phyloP scores from a whole-genome alignment of 2,797 vertebrate species.

The Protonibea diacanthus region DNA sequence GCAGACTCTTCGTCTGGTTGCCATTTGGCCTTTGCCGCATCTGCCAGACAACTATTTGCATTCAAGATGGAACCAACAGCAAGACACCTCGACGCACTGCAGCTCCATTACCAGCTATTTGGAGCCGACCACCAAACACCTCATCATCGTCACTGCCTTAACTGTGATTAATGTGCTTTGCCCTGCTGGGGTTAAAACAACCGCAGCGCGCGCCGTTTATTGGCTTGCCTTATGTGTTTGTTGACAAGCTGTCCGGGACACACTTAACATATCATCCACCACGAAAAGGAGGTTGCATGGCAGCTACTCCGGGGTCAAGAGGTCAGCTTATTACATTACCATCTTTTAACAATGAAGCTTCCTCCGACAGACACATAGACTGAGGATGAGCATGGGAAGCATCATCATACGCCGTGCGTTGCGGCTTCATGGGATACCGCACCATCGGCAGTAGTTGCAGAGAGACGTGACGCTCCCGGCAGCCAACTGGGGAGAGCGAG shows the following conservation, averaged over 20 bases:
- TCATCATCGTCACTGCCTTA: conserved; percentile 77
- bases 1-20: neutral
- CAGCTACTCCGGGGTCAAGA: conserved; percentile 65
- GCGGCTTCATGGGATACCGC: conserved; percentile 71
- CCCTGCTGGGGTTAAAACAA: conserved; percentile 82
- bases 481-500: conserved; percentile 49
- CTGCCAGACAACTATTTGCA: conserved; percentile 35
- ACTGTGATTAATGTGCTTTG: conserved; percentile 81
- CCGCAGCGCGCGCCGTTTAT: conserved; percentile 73
- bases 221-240: conserved; percentile 79
- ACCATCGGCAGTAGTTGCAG: conserved; percentile 45
- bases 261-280: conserved; percentile 84
- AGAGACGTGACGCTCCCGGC: conserved; percentile 66
- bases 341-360: conserved; percentile 81
- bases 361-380: conserved; percentile 63
- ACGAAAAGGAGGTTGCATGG: conserved; percentile 59
- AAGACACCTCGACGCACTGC: conserved; percentile 49
- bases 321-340: conserved; percentile 84
- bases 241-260: conserved; percentile 83
- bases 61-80: conserved; percentile 31
- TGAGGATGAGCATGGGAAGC: conserved; percentile 40
- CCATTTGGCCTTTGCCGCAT: conserved; percentile 9
- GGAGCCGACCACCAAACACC: conserved; percentile 79
- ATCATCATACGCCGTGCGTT: conserved; percentile 29
- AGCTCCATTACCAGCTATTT: conserved; percentile 65